phyloP scores from a whole-genome alignment of 2,113 vertebrate species.

The Eulemur rufifrons region DNA sequence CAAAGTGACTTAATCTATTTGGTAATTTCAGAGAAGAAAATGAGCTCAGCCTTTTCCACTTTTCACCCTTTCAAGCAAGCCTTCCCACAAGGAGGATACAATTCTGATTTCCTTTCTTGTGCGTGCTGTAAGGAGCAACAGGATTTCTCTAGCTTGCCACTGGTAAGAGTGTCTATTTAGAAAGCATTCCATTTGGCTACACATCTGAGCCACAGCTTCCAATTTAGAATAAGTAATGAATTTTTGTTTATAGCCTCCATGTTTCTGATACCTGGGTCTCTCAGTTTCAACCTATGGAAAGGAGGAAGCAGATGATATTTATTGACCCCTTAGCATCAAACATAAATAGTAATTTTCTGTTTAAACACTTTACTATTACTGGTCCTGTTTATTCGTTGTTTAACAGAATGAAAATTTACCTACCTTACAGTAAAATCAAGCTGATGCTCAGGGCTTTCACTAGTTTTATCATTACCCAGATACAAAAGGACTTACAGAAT shows the following conservation, averaged over 20 bases:
- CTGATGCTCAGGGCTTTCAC: not conserved
- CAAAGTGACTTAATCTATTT: not conserved
- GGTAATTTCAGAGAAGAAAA: not conserved
- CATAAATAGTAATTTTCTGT: not conserved
- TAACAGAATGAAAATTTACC: not conserved
- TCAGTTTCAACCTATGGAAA: not conserved
- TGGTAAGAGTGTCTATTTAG: not conserved
- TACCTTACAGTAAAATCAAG: not conserved
- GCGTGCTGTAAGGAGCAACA: not conserved
- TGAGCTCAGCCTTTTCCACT: not conserved
- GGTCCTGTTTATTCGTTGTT: not conserved
- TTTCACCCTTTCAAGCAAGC: not conserved
- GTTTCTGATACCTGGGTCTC: not conserved
- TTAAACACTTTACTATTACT: not conserved
- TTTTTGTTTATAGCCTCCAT: not conserved
- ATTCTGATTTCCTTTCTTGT: not conserved
- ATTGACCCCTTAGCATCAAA: not conserved
- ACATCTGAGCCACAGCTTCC: not conserved
- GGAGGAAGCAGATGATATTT: not conserved
- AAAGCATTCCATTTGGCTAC: not conserved
- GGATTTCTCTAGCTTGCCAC: not conserved
- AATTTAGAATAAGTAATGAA: not conserved
- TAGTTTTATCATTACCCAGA: not conserved
- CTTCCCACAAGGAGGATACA: not conserved
- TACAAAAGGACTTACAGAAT: not conserved